Percentiles rank a stretch among this genome's conserved stretches.
Evolutionary conservation across 1,140 invertebrate species (phyloP).

Genomic region (Drosophila tani): DNA sequence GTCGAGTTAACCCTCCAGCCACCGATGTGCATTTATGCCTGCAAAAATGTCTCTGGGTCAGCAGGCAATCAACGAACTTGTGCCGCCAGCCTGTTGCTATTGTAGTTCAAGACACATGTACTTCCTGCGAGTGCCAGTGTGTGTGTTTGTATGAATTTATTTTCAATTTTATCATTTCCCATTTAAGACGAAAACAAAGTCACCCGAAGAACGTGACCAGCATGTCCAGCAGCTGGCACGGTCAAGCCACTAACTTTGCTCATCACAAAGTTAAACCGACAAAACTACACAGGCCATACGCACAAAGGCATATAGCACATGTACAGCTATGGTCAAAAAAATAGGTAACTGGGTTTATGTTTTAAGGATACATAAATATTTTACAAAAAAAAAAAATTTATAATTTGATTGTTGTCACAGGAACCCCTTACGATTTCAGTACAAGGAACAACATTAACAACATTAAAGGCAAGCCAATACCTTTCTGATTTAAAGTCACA

Average conservation of each 20-base stretch:
- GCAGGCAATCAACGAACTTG: slow-evolving; percentile 60
- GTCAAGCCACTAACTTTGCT: slow-evolving; percentile 74
- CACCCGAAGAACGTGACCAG: slow-evolving; percentile 74
- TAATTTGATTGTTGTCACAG: neutral
- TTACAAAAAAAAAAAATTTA: neutral
- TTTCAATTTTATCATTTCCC: slow-evolving; percentile 81
- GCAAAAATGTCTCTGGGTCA: slow-evolving; percentile 25
- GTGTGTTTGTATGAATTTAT: slow-evolving; percentile 66
- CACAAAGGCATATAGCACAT: slow-evolving; percentile 9
- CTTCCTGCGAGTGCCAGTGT: slow-evolving; percentile 27
- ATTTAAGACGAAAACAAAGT: slow-evolving; percentile 83
- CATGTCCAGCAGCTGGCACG: slow-evolving; percentile 66
- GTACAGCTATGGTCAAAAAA: neutral
- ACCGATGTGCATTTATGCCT: slow-evolving; percentile 34
- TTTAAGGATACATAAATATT: neutral
- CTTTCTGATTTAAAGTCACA: too few relatives aligned
- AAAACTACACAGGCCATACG: slow-evolving; percentile 35
- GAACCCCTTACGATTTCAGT: too few relatives aligned
- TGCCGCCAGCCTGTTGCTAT: slow-evolving; percentile 34
- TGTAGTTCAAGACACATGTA: slow-evolving; percentile 31
- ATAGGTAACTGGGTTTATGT: neutral
- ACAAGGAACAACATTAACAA: too few relatives aligned
- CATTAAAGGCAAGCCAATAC: too few relatives aligned
- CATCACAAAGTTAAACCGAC: slow-evolving; percentile 71
- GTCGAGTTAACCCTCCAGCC: slow-evolving; percentile 10